Evolutionary conservation across 2,888 invertebrate genomes (phyloP).

Genomic region (Sinodicranocentrus sp.): DNA sequence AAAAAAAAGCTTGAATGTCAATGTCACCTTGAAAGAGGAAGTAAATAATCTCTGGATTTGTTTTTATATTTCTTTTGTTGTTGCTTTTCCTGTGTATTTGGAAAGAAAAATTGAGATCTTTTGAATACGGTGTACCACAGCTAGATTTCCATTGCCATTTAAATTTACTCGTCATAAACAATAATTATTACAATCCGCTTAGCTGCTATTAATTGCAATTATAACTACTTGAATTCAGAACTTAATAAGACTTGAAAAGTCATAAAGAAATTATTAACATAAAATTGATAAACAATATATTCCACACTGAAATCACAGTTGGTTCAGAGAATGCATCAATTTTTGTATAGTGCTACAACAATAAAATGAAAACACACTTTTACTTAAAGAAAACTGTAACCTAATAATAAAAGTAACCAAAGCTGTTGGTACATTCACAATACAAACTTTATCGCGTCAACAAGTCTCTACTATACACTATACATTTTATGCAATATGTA

Average conservation of each 20-base stretch:
- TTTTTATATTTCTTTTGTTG: too few species aligned
- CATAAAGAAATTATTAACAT: constrained; percentile 7
- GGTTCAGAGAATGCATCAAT: constrained; percentile 7
- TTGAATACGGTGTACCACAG: constrained; percentile 48
- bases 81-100: background rate
- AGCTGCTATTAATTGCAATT: background rate
- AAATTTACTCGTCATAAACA: background rate
- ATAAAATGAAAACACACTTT: background rate
- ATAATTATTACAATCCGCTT: background rate
- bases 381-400: background rate
- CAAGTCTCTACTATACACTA: background rate
- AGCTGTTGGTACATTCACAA: background rate
- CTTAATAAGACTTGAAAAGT: constrained; percentile 5
- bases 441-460: too few species aligned
- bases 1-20: too few species aligned
- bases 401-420: background rate
- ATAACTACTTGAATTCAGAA: background rate
- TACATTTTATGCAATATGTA: background rate
- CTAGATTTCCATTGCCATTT: background rate
- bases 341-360: constrained; percentile 7
- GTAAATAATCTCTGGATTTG: too few species aligned
- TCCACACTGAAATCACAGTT: background rate
- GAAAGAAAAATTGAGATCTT: constrained; percentile 20
- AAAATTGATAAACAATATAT: background rate
- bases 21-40: too few species aligned